phyloP scores from a whole-genome alignment of 2,797 vertebrate species.

The Podarcis lilfordi region DNA sequence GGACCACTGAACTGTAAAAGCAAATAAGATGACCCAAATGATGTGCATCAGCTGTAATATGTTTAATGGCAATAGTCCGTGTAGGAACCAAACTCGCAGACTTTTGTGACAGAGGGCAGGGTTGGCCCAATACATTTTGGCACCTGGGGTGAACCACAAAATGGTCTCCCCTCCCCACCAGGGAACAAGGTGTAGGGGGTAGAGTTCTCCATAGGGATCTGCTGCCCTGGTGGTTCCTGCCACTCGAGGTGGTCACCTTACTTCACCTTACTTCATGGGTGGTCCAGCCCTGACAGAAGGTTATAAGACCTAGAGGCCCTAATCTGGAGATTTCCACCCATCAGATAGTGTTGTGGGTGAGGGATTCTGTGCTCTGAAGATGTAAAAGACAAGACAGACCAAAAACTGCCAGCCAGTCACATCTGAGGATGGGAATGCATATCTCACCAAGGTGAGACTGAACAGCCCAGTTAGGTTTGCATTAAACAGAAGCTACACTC shows the following conservation, averaged over 20 bases:
- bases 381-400: neutral
- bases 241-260: too few species aligned
- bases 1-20: constrained; percentile 40
- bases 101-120: neutral
- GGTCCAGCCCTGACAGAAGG: too few species aligned
- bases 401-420: neutral
- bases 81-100: neutral
- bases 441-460: neutral
- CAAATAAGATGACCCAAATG: constrained; percentile 52
- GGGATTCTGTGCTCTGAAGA: neutral
- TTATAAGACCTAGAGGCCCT: neutral
- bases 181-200: too few species aligned
- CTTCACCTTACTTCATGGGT: too few species aligned
- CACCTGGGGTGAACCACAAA: too few species aligned
- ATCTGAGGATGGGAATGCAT: neutral
- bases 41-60: neutral
- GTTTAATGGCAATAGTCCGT: constrained; percentile 19
- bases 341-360: neutral
- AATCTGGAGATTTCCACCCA: neutral
- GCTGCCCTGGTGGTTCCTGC: too few species aligned
- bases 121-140: too few species aligned
- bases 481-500: neutral
- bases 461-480: neutral
- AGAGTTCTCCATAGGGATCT: too few species aligned
- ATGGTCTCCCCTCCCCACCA: too few species aligned